Evolutionary conservation across 1,140 invertebrate species (phyloP).

Genomic region (Tetranychus urticae): DNA sequence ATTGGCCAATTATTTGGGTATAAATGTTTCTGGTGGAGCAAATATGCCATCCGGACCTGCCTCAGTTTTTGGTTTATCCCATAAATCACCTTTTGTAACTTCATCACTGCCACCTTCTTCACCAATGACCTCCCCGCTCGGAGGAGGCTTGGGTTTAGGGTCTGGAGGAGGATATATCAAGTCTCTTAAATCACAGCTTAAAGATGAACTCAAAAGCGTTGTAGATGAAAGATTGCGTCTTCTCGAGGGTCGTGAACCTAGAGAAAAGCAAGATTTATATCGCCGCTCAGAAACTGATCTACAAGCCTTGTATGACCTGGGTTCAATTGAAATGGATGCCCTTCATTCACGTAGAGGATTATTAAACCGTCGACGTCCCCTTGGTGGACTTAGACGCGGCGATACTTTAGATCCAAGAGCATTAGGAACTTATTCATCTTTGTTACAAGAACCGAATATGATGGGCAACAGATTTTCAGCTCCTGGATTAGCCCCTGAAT

Average conservation of each 20-base stretch:
- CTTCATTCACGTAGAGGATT: not conserved
- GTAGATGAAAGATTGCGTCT: slow-evolving; percentile 21
- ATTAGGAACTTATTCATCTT: not conserved
- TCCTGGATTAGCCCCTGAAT: slow-evolving; percentile 7
- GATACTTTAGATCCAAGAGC: not conserved
- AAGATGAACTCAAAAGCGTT: slow-evolving; percentile 28
- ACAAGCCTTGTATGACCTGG: slow-evolving; percentile 1
- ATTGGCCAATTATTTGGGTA: not conserved
- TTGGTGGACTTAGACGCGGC: not conserved
- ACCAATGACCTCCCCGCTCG: not conserved
- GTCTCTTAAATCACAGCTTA: slow-evolving; percentile 27
- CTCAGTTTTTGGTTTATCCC: not conserved
- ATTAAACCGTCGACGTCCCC: not conserved
- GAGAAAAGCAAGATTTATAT: slow-evolving; percentile 13
- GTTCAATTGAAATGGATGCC: not conserved
- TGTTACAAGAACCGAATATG: not conserved
- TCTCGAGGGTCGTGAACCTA: slow-evolving; percentile 20
- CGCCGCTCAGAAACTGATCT: slow-evolving; percentile 12
- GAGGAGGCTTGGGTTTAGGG: not conserved
- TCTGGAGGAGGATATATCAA: slow-evolving; percentile 20
- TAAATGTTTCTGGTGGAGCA: too few relatives aligned
- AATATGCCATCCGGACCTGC: not conserved
- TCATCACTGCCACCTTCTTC: not conserved
- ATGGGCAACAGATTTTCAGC: too few relatives aligned
- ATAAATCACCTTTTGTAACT: not conserved